A percentile compares a stretch with the other conserved stretches of the same genome.
phyloP scores from a whole-genome alignment of 2,113 vertebrate genomes.

The Vidua chalybeata region DNA sequence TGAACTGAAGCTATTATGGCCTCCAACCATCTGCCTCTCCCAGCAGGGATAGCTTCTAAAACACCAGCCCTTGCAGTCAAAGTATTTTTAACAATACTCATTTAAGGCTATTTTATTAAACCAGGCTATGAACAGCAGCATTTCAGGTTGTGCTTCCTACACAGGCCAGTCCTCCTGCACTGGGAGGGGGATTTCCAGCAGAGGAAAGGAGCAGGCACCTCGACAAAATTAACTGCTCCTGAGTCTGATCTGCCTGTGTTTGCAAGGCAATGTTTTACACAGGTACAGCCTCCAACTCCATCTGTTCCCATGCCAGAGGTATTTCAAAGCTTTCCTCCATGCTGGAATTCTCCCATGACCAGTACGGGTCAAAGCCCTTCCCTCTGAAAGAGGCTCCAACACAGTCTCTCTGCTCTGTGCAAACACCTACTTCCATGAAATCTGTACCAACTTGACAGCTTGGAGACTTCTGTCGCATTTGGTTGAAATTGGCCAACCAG shows the following conservation, averaged over 20 bases:
- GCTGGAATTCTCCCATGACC: background rate
- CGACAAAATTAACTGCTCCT: background rate
- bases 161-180: background rate
- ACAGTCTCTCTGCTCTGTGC: background rate
- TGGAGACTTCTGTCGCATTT: background rate
- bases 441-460: background rate
- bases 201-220: background rate
- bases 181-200: background rate
- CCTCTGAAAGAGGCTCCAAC: background rate
- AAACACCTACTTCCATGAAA: background rate
- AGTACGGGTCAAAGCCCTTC: background rate
- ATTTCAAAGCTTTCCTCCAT: background rate
- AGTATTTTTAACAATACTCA: background rate
- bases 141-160: background rate
- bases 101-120: slow-evolving; percentile 5
- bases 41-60: slow-evolving; percentile 6
- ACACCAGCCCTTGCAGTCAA: background rate
- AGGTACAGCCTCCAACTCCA: background rate
- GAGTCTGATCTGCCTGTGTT: background rate
- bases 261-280: background rate
- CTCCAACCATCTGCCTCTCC: slow-evolving; percentile 59
- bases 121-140: background rate
- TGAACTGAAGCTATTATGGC: slow-evolving; percentile 38
- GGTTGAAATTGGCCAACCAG: slow-evolving; percentile 15
- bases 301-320: background rate